Evolutionary conservation across 2,888 invertebrate genomes (phyloP).

Genomic region (Scaptomyza flava): DNA sequence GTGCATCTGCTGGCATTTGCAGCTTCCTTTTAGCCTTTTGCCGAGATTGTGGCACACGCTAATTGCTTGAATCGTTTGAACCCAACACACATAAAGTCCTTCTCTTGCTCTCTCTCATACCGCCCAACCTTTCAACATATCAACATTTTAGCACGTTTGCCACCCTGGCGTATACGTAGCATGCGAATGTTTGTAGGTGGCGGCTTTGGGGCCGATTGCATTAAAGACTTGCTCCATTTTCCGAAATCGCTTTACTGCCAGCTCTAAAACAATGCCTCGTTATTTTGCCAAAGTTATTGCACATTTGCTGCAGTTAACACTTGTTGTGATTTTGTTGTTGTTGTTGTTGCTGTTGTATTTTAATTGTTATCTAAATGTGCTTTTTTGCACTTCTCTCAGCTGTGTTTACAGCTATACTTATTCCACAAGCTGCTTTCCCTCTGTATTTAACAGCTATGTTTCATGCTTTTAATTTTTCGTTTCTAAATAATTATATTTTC

Average conservation of each 20-base stretch:
- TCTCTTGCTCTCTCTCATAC: neutral
- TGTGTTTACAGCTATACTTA: slow-evolving; percentile 6
- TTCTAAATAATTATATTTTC: neutral
- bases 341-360: slow-evolving; percentile 43
- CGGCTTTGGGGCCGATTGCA: slow-evolving; percentile 34
- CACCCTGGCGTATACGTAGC: slow-evolving; percentile 33
- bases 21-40: slow-evolving; percentile 61
- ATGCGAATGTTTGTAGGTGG: neutral
- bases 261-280: slow-evolving; percentile 55
- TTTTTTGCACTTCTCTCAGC: slow-evolving; percentile 16
- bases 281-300: slow-evolving; percentile 59
- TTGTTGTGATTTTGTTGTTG: slow-evolving; percentile 34
- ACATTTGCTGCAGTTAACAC: slow-evolving; percentile 69
- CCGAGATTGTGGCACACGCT: slow-evolving; percentile 74
- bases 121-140: slow-evolving; percentile 4
- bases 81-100: neutral
- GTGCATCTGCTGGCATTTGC: slow-evolving; percentile 48
- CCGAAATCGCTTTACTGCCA: slow-evolving; percentile 45
- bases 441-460: neutral
- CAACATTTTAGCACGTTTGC: slow-evolving; percentile 33
- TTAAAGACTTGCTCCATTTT: slow-evolving; percentile 51
- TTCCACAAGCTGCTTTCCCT: slow-evolving; percentile 1
- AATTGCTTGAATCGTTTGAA: slow-evolving; percentile 67
- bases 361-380: slow-evolving; percentile 59
- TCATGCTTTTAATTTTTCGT: neutral